These are phyloP conservation scores for Caerostris darwini DNA, from an alignment of 1,140 invertebrate species.

Conservation along the genomic window DNA sequence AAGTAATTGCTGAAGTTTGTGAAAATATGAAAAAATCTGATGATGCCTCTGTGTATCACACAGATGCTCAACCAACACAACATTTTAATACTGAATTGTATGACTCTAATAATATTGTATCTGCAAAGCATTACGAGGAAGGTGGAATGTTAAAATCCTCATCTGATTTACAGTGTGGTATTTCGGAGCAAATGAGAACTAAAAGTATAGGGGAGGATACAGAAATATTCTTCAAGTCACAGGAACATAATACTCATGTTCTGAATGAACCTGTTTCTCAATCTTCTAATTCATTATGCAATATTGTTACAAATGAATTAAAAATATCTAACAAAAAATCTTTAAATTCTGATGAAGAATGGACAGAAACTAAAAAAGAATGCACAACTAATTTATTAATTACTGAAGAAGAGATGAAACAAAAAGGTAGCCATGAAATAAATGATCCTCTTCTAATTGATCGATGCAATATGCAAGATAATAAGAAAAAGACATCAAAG, in stretches of 20 bases:
- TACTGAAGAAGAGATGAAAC: neutral
- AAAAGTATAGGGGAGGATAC: neutral
- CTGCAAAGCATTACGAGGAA: neutral
- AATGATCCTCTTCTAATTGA: neutral
- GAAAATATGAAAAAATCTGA: neutral
- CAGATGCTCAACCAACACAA: neutral
- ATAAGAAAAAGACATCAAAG: neutral
- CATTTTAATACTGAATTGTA: neutral
- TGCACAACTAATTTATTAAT: neutral
- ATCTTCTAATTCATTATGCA: neutral
- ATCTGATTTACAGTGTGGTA: neutral
- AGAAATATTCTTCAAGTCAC: neutral
- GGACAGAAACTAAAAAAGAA: neutral
- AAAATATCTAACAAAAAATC: neutral
- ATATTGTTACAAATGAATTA: neutral
- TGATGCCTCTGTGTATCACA: neutral
- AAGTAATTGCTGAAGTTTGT: neutral
- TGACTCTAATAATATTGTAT: neutral
- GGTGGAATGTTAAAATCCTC: neutral
- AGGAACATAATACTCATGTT: neutral
- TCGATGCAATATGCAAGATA: neutral
- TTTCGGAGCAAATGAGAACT: neutral
- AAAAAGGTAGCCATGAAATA: neutral
- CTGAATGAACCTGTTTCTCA: neutral
- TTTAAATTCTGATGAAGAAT: neutral